Conservation (phyloP, 2,888 invertebrate genomes). For the Axea sp. region DNA sequence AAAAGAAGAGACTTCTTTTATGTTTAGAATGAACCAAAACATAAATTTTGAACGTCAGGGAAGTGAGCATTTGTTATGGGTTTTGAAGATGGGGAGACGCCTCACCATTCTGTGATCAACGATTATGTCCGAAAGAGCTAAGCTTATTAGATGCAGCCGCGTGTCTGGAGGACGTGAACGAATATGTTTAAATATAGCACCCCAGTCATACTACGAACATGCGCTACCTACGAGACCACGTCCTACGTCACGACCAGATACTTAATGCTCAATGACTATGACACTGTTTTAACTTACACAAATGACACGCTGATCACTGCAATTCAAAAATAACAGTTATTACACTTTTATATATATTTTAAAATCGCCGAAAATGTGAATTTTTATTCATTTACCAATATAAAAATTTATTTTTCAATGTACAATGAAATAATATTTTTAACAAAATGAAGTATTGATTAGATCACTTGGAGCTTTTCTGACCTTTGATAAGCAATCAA, state of each 20-base stretch:
- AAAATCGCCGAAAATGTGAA: too few species aligned
- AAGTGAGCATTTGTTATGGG: slow-evolving; percentile 23
- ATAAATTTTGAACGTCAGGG: slow-evolving; percentile 21
- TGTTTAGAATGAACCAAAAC: too few species aligned
- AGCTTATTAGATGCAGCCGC: slow-evolving; percentile 57
- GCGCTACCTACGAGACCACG: slow-evolving; percentile 68
- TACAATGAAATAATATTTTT: too few species aligned
- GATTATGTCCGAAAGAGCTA: slow-evolving; percentile 49
- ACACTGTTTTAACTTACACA: slow-evolving; percentile 37
- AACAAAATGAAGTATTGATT: too few species aligned
- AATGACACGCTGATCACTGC: too few species aligned
- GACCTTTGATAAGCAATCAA: too few species aligned
- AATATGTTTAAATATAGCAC: slow-evolving; percentile 69
- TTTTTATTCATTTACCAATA: too few species aligned
- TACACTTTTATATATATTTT: too few species aligned
- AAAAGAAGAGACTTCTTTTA: too few species aligned
- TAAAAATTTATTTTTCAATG: too few species aligned
- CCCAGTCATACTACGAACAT: slow-evolving; percentile 66
- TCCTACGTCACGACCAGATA: slow-evolving; percentile 64
- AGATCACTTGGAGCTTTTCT: too few species aligned
- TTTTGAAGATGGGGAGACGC: slow-evolving; percentile 19
- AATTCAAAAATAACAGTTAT: too few species aligned
- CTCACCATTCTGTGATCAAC: slow-evolving; percentile 35
- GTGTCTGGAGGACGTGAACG: slow-evolving; percentile 58
- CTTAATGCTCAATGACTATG: slow-evolving; percentile 42